Evolutionary conservation across 2,888 invertebrate species (phyloP), one percentile per base, ranked within the genome.

Genomic region (Lacanobia oleracea): DNA sequence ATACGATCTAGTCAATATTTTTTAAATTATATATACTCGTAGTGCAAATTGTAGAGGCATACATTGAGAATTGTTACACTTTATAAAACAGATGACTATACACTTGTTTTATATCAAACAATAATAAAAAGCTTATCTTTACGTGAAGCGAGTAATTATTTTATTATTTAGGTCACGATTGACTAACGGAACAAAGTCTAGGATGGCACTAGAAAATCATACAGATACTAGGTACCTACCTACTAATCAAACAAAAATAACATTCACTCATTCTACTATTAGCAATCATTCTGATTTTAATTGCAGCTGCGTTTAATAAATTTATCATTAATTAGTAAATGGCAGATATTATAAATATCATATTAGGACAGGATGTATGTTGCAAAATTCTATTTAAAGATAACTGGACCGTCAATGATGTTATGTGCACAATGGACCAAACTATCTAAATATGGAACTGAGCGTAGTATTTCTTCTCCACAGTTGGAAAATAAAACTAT

Each of bases 161-260:
- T 37, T 5, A 37, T 51, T 66, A 43, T 43, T 43, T 61, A 21
- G 21, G 21, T 54, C 12, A 61, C 14, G 33, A 45, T 54, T 56
- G 21, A 62, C 18, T 68, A 56, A 75, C 40, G 27, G 61, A 21
- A 21, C 70, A 33, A 68, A 68, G 70, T 77, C 61, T 45, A 50
- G 18, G 18, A 48, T 48, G 40, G 21, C 12, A 54, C 16, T 51
- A 45, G 1, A 10, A 40, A 43, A 14, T 50, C 8, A 21, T 43
- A 27, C 27, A 27, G 27, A 27, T 27, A 27, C 3, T 27, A n/a
- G 27, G 1, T 3, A 27, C 27, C 27, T 27, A 27, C 27, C 27
- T 3, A 27, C 27, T 27, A 27, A 27, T 27, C 27, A 27, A 27
- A 27, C 27, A 27, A 27, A 27, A 27, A 27, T 27, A 27, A 27